Base-by-base conservation (phyloP, 2,888 invertebrate species). In the Cantharis rustica region DNA sequence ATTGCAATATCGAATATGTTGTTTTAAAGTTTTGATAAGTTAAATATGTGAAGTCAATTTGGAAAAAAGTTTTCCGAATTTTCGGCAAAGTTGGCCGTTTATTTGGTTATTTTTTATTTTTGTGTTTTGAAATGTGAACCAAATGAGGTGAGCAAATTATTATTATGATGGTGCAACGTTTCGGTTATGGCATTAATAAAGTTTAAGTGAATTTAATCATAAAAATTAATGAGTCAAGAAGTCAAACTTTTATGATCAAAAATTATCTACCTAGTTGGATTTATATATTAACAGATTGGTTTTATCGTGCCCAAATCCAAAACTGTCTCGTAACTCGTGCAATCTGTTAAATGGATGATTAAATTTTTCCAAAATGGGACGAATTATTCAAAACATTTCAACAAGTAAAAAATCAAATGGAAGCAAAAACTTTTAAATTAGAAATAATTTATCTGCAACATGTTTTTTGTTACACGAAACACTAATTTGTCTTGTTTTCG, bases 401-500 rank as follows among this genome's bases (percentile, higher is more conserved):
- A 47, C 47, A 47, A 47, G 47, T 47, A 47, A 47, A 47, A 47
- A 47, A 47, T 47, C 47, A 47, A 47, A 47, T 47, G 47, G 47
- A n/a, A 27, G 16, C 31, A 69, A 27, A 23, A 69, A 31, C 27
- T 16, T 47, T 47, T 26, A 26, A 69, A 27, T 69, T 69, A 69
- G 15, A 23, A 70, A 70, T 16, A 62, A 74, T 62, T 69, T 70
- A 26, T 63, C 27, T 26, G 64, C 31, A 74, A 17, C 61, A 16
- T 26, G 72, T 71, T 77, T 77, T 76, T 68, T 73, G 74, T 70
- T 47, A 64, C 74, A 72, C 69, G 68, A 71, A 72, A 75, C 79
- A 78, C 79, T 86, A 86, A 86, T 86, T 86, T 86, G 85, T 86
- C 85, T 86, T 84, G 84, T 84, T 83, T 83, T 83, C 80, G 79